phyloP scores from a whole-genome alignment of 2,113 vertebrate species.

The Nothoprocta perdicaria region DNA sequence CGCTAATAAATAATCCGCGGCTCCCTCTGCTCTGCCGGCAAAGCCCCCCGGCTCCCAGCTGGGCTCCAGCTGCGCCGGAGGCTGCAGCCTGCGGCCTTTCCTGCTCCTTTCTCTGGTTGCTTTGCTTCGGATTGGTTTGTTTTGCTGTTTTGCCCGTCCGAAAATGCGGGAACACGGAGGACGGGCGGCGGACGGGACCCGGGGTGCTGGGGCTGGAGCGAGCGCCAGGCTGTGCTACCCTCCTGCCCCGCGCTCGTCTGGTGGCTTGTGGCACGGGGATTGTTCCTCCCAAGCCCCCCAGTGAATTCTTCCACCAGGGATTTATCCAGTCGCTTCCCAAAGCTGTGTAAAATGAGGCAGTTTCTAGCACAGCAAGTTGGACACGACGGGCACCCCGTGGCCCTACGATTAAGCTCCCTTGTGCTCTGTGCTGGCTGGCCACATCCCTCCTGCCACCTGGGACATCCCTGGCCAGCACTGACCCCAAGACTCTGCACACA shows the following conservation, averaged over 20 bases:
- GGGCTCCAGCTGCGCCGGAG: slow-evolving; percentile 74
- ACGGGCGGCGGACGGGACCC: neutral
- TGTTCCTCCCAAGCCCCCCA: neutral
- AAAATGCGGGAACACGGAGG: neutral
- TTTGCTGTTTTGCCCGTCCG: neutral
- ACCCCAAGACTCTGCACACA: neutral
- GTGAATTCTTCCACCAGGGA: slow-evolving; percentile 46
- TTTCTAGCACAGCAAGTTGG: slow-evolving; percentile 58
- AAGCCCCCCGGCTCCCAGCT: slow-evolving; percentile 72
- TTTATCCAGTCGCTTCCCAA: neutral
- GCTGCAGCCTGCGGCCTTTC: neutral
- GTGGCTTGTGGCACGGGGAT: fast-evolving
- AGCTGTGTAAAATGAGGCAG: slow-evolving; percentile 37
- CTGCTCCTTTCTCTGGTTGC: neutral
- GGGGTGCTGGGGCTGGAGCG: no score
- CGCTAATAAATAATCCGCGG: slow-evolving; percentile 68
- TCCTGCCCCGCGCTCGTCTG: neutral
- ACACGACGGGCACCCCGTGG: fast-evolving
- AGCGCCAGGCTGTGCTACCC: no score
- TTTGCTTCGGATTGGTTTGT: neutral
- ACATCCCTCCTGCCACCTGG: neutral
- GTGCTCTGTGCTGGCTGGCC: neutral
- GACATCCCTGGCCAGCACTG: fast-evolving
- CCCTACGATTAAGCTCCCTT: neutral
- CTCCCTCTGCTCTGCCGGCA: slow-evolving; percentile 65